Evolutionary conservation across 1,140 invertebrate genomes (phyloP).

Genomic region (Hormaphis cornu): DNA sequence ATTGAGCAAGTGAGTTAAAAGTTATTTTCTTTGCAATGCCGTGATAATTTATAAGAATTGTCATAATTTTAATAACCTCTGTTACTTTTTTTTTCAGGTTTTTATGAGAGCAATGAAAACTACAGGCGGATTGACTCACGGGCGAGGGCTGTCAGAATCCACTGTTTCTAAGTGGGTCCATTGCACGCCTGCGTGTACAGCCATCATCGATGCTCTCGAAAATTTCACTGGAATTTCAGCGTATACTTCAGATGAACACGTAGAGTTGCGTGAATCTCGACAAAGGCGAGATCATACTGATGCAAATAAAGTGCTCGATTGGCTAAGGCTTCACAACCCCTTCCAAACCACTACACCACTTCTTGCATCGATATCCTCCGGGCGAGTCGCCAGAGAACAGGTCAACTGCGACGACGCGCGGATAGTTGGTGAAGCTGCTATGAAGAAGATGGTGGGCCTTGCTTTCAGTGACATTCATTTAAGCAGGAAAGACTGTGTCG

Average conservation of each 20-base stretch:
- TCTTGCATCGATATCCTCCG: constrained; percentile 40
- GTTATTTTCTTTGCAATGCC: no score
- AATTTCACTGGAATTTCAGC: no score
- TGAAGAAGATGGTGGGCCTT: constrained; percentile 37
- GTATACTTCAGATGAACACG: constrained; percentile 41
- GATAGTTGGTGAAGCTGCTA: constrained; percentile 40
- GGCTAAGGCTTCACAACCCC: constrained; percentile 40
- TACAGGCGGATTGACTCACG: constrained; percentile 41
- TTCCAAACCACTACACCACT: constrained; percentile 39
- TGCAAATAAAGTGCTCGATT: constrained; percentile 39
- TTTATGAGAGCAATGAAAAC: constrained; percentile 44
- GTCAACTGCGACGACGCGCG: constrained; percentile 42
- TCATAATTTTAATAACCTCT: no score
- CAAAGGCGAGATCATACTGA: constrained; percentile 41
- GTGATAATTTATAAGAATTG: no score
- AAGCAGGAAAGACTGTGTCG: constrained; percentile 34
- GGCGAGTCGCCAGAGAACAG: constrained; percentile 40
- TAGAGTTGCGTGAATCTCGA: constrained; percentile 41
- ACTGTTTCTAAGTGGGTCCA: constrained; percentile 41
- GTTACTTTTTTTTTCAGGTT: no score
- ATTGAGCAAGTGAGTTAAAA: no score
- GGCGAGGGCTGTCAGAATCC: constrained; percentile 41
- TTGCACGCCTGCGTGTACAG: no score
- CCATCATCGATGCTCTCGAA: no score
- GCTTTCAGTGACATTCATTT: neutral